Base-by-base conservation (phyloP, 2,113 vertebrate species). In the Calidris pugnax region DNA sequence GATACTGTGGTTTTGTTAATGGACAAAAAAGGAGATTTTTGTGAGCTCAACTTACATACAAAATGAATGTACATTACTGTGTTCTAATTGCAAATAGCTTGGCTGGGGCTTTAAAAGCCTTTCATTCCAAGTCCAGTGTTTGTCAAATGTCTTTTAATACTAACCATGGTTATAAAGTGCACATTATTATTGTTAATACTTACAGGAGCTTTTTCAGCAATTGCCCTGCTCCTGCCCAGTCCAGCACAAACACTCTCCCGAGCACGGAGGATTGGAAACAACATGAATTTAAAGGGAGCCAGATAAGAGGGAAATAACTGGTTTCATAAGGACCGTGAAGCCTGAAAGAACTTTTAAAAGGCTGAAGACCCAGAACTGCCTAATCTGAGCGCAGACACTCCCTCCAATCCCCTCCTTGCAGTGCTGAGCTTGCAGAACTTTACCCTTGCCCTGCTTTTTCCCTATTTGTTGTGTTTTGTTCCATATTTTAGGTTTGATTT, bases 1-100 rank as follows among this genome's bases (percentile, higher is more conserved):
- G 76, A 56, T 89, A 43, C 69, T 89, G 81, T 81, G 76, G 90
- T 91, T 94, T 92, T 79, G 56, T 78, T 94, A 97, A 97, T 94
- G 90, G 92, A 86, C 79, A 89, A 78, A 79, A 91, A 94, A 89
- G 87, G 66, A 87, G 64, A 73, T 55, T 89, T 94, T 89, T 63
- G 53, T 37, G 63, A 89, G 83, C 74, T 93, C 79, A 79, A 50
- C 91, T 93, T 87, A 83, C 78, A 75, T 33, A 24, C 53, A 41
- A 79, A 94, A 94, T 93, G 86, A 95, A 95, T 77, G 90, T 79
- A 86, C 90, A 80, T 96, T 94, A 75, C 92, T 74, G 50, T 24
- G 35, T 57, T 59, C 85, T 90, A 88, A 95, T 92, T 94, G 95
- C 89, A 87, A 71, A 95, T 45, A 85, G 81, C 66, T 84, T 94